Evolutionary conservation across 2,797 vertebrate species (phyloP).

Genomic region (Leucoraja ocellata): DNA sequence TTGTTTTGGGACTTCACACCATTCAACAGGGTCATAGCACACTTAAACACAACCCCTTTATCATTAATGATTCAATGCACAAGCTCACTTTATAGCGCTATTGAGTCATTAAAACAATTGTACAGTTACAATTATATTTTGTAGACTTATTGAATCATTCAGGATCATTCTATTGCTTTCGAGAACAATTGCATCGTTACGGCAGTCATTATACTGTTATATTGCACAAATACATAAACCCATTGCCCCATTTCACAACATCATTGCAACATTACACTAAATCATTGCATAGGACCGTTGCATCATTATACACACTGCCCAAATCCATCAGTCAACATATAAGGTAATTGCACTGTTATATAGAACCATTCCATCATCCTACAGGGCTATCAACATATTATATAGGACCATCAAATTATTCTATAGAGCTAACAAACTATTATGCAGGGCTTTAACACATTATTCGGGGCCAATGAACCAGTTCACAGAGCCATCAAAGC

Average conservation of each 20-base stretch:
- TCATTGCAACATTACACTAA: neutral
- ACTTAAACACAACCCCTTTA: neutral
- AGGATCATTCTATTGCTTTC: neutral
- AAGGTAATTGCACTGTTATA: neutral
- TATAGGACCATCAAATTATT: conserved; percentile 27
- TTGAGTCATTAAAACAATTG: neutral
- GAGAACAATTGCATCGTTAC: neutral
- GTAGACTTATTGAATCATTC: neutral
- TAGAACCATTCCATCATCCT: neutral
- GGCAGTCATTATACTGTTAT: neutral
- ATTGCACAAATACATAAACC: neutral
- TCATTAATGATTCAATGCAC: neutral
- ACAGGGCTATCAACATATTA: neutral
- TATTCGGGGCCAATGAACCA: conserved; percentile 10
- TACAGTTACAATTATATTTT: neutral
- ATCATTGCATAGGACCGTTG: neutral
- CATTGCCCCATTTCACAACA: neutral
- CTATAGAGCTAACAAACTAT: neutral
- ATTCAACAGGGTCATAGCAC: neutral
- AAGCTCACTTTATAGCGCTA: neutral
- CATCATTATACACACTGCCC: neutral
- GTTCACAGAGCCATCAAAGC: conserved; percentile 20
- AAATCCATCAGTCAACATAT: neutral
- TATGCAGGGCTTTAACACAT: neutral
- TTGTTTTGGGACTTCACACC: neutral